Evolutionary conservation across 2,888 invertebrate genomes (phyloP).

Genomic region (Athrips mouffetella): DNA sequence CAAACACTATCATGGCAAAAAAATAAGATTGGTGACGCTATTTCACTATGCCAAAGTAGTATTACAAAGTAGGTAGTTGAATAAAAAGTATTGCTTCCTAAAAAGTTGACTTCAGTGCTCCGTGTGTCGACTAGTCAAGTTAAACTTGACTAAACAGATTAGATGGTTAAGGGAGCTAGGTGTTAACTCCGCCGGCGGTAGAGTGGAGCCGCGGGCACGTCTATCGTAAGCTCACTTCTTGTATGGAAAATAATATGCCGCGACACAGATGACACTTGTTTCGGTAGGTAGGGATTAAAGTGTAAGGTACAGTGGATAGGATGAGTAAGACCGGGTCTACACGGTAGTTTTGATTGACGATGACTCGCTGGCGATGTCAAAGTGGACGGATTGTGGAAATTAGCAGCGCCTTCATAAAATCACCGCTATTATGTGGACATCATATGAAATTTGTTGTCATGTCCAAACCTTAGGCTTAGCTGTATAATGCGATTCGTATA

Average conservation of each 20-base stretch:
- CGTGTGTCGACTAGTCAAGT: background rate
- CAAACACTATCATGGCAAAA: no score
- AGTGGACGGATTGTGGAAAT: no score
- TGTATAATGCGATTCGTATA: no score
- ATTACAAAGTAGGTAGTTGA: no score
- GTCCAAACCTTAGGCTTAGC: no score
- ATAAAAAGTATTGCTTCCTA: background rate
- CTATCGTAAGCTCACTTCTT: background rate
- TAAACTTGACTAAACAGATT: background rate
- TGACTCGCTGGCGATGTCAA: no score
- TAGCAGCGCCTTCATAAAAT: no score
- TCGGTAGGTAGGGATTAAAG: background rate
- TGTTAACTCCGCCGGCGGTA: constrained; percentile 5
- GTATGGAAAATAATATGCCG: background rate
- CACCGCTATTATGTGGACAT: no score
- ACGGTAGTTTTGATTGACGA: no score
- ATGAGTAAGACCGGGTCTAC: background rate
- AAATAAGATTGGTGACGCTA: no score
- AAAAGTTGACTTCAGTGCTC: background rate
- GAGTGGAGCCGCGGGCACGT: constrained; percentile 8
- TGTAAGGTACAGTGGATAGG: background rate
- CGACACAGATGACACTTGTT: background rate
- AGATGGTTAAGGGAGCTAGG: background rate
- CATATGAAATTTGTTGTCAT: no score
- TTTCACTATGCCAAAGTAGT: no score